These are phyloP conservation scores for Sardina pilchardus DNA, from an alignment of 2,113 vertebrate genomes.

Conservation along the genomic window DNA sequence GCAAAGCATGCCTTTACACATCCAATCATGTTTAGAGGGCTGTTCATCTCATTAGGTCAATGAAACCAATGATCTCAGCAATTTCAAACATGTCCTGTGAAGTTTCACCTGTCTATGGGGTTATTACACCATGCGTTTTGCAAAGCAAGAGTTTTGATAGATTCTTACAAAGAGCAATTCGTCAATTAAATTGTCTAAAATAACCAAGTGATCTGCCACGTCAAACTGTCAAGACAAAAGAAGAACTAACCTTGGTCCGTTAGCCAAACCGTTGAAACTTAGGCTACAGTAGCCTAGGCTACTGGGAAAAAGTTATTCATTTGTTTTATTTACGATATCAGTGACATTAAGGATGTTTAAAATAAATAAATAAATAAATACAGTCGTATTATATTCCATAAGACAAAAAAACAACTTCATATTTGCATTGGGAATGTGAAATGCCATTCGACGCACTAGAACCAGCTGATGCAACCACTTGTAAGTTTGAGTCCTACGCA, in stretches of 20 bases:
- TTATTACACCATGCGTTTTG: constrained; percentile 3
- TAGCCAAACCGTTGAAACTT: too few species aligned
- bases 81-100: not conserved
- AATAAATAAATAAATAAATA: too few species aligned
- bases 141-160: not conserved
- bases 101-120: not conserved
- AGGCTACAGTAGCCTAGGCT: too few species aligned
- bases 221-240: not conserved
- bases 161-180: not conserved
- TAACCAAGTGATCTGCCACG: not conserved
- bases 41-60: constrained; percentile 19
- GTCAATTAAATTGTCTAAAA: not conserved
- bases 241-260: too few species aligned
- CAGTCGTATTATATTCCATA: too few species aligned
- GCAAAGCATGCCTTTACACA: not conserved
- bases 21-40: not conserved
- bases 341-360: too few species aligned
- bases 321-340: too few species aligned
- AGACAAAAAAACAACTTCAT: too few species aligned
- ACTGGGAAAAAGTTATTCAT: too few species aligned
- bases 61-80: constrained; percentile 5
- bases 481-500: not conserved
- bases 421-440: not conserved
- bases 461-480: not conserved
- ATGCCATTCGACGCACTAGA: not conserved